Evolutionary conservation across 2,888 invertebrate genomes (phyloP).

Genomic region (Cataglyphis livida): DNA sequence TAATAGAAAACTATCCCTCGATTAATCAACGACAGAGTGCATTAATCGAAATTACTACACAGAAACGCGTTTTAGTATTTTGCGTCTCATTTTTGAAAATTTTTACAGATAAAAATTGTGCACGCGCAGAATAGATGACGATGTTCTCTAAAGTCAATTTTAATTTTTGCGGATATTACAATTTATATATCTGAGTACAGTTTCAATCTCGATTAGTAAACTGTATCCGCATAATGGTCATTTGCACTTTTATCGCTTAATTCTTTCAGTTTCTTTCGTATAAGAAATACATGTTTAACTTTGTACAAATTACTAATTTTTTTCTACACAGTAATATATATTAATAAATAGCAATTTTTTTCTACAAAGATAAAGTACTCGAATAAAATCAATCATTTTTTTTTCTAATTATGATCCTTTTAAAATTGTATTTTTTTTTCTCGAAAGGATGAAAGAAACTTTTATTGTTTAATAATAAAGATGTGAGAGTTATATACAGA

Average conservation of each 20-base stretch:
- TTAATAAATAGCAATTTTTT: conserved; percentile 18
- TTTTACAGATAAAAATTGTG: conserved; percentile 4
- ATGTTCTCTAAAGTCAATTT: background rate
- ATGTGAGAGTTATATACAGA: background rate
- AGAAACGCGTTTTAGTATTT: background rate
- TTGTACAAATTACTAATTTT: conserved; percentile 15
- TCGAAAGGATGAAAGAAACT: background rate
- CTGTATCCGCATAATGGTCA: background rate
- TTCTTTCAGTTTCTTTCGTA: background rate
- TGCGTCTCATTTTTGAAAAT: background rate
- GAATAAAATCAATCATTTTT: background rate
- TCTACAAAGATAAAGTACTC: conserved; percentile 1
- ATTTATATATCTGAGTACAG: background rate
- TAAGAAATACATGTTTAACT: conserved; percentile 32
- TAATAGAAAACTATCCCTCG: background rate
- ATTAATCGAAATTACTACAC: background rate
- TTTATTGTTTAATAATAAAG: background rate
- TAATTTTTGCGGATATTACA: background rate
- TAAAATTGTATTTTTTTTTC: background rate
- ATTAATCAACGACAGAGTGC: background rate
- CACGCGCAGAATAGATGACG: conserved; percentile 2
- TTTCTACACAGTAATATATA: background rate
- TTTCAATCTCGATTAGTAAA: background rate
- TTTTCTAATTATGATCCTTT: background rate
- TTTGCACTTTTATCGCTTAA: conserved; percentile 8